phyloP scores from a whole-genome alignment of 2,797 vertebrate genomes.

The Chrosomus eos region DNA sequence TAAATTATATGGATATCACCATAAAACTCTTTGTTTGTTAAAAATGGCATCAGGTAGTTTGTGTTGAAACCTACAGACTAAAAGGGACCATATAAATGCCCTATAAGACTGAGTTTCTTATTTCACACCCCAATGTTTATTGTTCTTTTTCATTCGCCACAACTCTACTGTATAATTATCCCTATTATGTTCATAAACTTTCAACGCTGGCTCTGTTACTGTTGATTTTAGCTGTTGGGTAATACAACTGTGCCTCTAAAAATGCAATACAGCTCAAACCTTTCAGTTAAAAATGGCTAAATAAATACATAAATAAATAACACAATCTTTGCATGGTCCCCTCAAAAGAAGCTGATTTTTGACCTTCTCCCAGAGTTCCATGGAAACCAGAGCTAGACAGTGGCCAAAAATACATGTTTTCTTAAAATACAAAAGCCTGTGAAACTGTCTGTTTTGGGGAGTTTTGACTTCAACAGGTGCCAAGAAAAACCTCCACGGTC shows the following conservation, averaged over 20 bases:
- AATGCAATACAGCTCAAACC: constrained; percentile 29
- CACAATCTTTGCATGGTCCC: constrained; percentile 44
- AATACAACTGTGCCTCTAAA: constrained; percentile 33
- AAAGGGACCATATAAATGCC: background rate
- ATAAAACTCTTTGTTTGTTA: background rate
- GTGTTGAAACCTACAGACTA: constrained; percentile 11
- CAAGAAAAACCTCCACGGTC: constrained; percentile 66
- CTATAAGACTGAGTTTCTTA: constrained; percentile 29
- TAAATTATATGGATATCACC: background rate
- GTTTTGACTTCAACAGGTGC: constrained; percentile 59
- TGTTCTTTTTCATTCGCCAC: constrained; percentile 49
- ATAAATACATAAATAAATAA: constrained; percentile 49
- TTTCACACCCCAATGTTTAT: constrained; percentile 56
- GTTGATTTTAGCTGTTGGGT: constrained; percentile 43
- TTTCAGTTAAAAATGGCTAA: constrained; percentile 39
- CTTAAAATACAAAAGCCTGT: constrained; percentile 64
- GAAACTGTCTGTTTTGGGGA: constrained; percentile 61
- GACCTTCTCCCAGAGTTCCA: constrained; percentile 56
- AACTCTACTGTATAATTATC: constrained; percentile 45
- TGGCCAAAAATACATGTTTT: constrained; percentile 62
- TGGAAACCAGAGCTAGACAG: constrained; percentile 51
- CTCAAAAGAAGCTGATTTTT: constrained; percentile 41
- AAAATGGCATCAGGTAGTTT: constrained; percentile 31
- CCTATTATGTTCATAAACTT: constrained; percentile 41
- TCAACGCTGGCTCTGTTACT: constrained; percentile 10